Evolutionary conservation across 2,113 vertebrate species (phyloP).

Genomic region (Antennarius striatus): DNA sequence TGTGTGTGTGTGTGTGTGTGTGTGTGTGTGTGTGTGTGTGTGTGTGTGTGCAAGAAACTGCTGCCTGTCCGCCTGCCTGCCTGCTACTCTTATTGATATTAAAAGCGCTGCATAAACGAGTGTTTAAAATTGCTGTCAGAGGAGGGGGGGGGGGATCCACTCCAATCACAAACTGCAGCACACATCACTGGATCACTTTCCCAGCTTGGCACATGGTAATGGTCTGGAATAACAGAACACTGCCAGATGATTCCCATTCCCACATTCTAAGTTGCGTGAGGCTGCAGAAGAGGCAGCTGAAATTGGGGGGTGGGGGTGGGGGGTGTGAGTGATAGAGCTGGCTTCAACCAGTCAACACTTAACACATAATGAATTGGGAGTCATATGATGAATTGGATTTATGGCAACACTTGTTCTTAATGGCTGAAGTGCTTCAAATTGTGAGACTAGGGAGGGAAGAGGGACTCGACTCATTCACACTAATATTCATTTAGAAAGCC

Average conservation of each 20-base stretch:
- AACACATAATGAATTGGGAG: constrained; percentile 78
- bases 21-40: constrained; percentile 36
- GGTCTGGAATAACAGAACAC: constrained; percentile 76
- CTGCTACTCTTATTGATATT: constrained; percentile 93
- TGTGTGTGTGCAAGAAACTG: constrained; percentile 69
- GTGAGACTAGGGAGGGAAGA: constrained; percentile 32
- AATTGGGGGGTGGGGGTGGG: too few species aligned
- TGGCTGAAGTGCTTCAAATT: constrained; percentile 62
- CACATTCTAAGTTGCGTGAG: constrained; percentile 49
- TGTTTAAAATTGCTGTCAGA: constrained; percentile 79
- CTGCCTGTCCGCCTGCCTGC: constrained; percentile 76
- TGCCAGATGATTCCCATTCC: constrained; percentile 66
- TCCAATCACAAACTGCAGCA: constrained; percentile 76
- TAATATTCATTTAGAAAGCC: constrained; percentile 74
- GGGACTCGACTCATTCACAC: constrained; percentile 45
- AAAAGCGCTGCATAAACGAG: constrained; percentile 86
- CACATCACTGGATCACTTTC: constrained; percentile 75
- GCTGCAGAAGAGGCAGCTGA: constrained; percentile 45
- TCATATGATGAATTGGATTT: constrained; percentile 69
- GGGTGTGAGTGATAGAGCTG: constrained; percentile 68
- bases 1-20: constrained; percentile 12
- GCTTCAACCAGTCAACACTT: constrained; percentile 80
- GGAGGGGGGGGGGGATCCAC: constrained; percentile 58
- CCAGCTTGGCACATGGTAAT: constrained; percentile 75
- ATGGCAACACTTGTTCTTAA: constrained; percentile 56